Conservation (phyloP, 2,797 vertebrate genomes). For the Myripristis murdjan region DNA sequence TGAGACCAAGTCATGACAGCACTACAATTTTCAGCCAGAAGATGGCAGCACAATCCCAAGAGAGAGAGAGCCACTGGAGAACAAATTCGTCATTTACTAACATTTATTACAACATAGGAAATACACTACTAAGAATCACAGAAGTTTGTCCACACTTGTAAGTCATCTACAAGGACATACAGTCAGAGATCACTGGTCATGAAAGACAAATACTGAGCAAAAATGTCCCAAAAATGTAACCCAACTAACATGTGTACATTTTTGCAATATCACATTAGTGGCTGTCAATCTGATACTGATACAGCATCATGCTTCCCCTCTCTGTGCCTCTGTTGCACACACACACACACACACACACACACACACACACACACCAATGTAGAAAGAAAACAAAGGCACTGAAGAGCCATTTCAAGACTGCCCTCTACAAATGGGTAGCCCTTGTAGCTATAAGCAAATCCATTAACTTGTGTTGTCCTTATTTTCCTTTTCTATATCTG, state of each 20-base stretch:
- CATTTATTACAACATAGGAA: constrained; percentile 47
- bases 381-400: too few species aligned
- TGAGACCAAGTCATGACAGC: neutral
- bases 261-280: too few species aligned
- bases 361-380: neutral
- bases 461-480: too few species aligned
- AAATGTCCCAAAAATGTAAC: neutral
- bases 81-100: constrained; percentile 55
- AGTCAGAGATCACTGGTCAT: neutral
- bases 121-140: constrained; percentile 28
- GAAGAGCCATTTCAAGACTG: too few species aligned
- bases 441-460: too few species aligned
- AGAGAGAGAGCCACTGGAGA: constrained; percentile 14
- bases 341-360: constrained; percentile 4
- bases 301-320: too few species aligned
- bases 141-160: constrained; percentile 1
- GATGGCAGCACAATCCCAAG: constrained; percentile 61
- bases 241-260: too few species aligned
- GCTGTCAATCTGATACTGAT: too few species aligned
- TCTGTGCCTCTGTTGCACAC: too few species aligned
- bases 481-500: too few species aligned
- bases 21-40: constrained; percentile 48
- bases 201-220: neutral
- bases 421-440: too few species aligned
- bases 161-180: neutral